Base-by-base conservation (phyloP, 1,140 invertebrate species). In the Drosophila ficusphila region DNA sequence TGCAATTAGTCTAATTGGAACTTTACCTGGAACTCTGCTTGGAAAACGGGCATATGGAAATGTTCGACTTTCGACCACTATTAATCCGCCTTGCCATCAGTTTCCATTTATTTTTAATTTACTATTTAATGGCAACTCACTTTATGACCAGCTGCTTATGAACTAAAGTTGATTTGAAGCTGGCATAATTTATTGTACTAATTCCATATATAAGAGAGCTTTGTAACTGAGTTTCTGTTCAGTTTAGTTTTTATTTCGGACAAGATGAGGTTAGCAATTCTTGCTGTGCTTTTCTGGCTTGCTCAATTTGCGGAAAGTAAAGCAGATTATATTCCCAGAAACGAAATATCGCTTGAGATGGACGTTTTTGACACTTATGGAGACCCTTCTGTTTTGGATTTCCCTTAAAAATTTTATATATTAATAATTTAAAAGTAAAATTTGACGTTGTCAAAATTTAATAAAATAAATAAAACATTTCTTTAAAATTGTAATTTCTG, bases 1-100 rank as follows among this genome's bases (percentile, higher is more conserved):
- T 29, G 29, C 41, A 61, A 38, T 60, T 31, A 60, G 23, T 9
- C 9, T 64, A 60, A 64, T 64, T 64, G 39, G 16, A 42, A 4
- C 38, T 31, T 16, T 9, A 2, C n/a, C 16, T 16, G 12, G 14
- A 33, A 4, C 38, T 31, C 25, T 9, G 3, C n/a, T 36, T 16
- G 12, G 14, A 33, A 14, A 19, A n/a, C n/a, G 8, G 3, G 3
- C 23, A 16, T 46, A 38, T 46, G 31, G 18, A 29, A 39, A 31
- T 27, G 8, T 5, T 29, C 2, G 8, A 23, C 23, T 7, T n/a
- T 60, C 9, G 23, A 7, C 29, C 4, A 39, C 9, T 11, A 1
- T 8, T 8, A 61, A 60, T 36, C 23, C 18, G 21, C 7, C 29
- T 64, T n/a, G 21, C 7, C n/a, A n/a, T n/a, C 12, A n/a, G 14